Percentiles rank a stretch among this genome's conserved stretches.
Conservation (phyloP, 92 coral and sea anemone species). For the Galaxea fascicularis region DNA sequence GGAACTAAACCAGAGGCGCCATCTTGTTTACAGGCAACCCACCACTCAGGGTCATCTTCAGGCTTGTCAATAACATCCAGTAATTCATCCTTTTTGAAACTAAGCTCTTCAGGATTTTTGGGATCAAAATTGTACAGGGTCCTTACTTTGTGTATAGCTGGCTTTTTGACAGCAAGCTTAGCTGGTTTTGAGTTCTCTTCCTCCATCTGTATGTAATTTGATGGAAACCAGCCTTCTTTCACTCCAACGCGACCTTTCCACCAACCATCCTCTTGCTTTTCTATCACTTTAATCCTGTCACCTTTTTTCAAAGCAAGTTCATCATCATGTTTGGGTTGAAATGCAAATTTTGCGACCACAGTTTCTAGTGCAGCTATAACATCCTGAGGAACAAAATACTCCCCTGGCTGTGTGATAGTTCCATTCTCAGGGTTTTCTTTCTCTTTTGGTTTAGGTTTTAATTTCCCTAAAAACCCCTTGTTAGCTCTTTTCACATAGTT, state of each 20-base stretch:
- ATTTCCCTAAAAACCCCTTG: conserved; percentile 48
- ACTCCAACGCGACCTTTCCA: conserved; percentile 89
- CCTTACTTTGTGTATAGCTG: conserved; percentile 74
- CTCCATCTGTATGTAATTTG: conserved; percentile 86
- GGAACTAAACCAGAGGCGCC: conserved; percentile 94
- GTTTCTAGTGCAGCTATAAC: conserved; percentile 66
- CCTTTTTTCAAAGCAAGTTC: conserved; percentile 90
- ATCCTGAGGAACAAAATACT: conserved; percentile 88
- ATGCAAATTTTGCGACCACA: conserved; percentile 85
- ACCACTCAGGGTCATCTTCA: conserved; percentile 97
- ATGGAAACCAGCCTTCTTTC: conserved; percentile 94
- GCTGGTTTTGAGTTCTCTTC: conserved; percentile 28
- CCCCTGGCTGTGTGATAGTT: conserved; percentile 41
- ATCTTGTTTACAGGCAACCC: conserved; percentile 90
- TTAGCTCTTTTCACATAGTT: conserved; percentile 86
- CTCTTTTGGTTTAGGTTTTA: conserved; percentile 41
- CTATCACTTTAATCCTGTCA: conserved; percentile 85
- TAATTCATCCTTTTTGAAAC: conserved; percentile 85
- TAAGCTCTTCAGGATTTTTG: conserved; percentile 82
- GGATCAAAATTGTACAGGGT: conserved; percentile 91
- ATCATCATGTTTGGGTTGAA: conserved; percentile 86
- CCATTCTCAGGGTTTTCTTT: conserved; percentile 28
- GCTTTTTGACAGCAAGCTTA: conserved; percentile 24
- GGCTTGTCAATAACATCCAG: conserved; percentile 93
- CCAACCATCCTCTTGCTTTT: conserved; percentile 98